A percentile compares a stretch with the other conserved stretches of the same genome.
Conservation (phyloP, 1,140 invertebrate genomes). For the Lanistes nyassanus region DNA sequence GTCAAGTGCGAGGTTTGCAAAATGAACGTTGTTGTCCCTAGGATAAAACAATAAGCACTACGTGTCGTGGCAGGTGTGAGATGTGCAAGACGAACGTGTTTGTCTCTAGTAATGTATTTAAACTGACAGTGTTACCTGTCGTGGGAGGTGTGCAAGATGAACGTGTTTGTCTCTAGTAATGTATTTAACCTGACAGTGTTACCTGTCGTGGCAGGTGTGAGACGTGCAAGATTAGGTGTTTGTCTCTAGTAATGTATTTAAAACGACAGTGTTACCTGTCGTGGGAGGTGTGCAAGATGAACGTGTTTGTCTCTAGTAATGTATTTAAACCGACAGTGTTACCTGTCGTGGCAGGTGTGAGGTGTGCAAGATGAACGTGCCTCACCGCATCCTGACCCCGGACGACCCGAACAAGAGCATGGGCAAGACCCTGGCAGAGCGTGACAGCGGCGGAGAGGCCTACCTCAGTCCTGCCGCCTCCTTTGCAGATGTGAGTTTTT, state of each 20-base stretch:
- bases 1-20: no score
- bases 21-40: no score
- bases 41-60: no score
- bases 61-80: conserved; percentile 52
- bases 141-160: no score
- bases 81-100: conserved; percentile 58
- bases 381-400: conserved; percentile 57
- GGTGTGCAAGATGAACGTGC: conserved; percentile 60
- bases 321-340: no score
- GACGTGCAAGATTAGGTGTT: conserved; percentile 57
- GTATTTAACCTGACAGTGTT: no score
- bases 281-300: conserved; percentile 60
- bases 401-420: conserved; percentile 46
- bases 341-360: conserved; percentile 50
- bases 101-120: no score
- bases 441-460: conserved; percentile 47
- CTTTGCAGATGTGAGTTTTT: conserved; percentile 49
- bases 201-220: conserved; percentile 53
- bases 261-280: no score
- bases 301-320: no score
- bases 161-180: no score
- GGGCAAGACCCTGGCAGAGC: conserved; percentile 44
- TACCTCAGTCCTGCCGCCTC: conserved; percentile 45
- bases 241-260: no score
- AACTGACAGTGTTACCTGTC: no score